These are phyloP conservation scores for Alosa sapidissima DNA, from an alignment of 2,797 vertebrate genomes.

Conservation along the genomic window DNA sequence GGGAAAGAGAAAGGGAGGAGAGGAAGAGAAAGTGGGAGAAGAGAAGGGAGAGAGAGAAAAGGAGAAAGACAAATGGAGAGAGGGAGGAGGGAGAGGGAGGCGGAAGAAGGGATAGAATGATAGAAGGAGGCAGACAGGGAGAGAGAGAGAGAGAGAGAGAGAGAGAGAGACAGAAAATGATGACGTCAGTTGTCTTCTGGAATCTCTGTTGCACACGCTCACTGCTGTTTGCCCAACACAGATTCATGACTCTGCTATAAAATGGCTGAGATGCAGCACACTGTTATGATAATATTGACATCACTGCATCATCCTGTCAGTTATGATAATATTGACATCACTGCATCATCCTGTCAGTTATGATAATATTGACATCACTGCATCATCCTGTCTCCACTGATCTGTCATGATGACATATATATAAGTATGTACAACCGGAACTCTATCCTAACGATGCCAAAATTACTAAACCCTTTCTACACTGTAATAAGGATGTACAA, in stretches of 20 bases:
- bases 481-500: no score
- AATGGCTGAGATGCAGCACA: neutral
- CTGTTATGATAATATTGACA: constrained; percentile 14
- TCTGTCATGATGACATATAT: no score
- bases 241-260: neutral
- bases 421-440: no score
- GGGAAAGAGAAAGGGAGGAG: neutral
- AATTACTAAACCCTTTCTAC: no score
- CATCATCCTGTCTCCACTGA: neutral
- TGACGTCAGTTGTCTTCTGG: neutral
- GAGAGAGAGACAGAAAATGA: neutral
- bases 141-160: constrained; percentile 10
- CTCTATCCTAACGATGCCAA: no score
- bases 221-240: neutral
- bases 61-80: neutral
- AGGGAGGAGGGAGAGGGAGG: neutral
- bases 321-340: neutral
- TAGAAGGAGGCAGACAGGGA: neutral
- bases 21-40: neutral
- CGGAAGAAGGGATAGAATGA: neutral
- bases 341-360: neutral
- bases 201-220: neutral
- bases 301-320: neutral
- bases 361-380: neutral
- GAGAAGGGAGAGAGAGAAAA: neutral